Evolutionary conservation across 2,113 vertebrate genomes (phyloP).

Genomic region (Notiomystis cincta): DNA sequence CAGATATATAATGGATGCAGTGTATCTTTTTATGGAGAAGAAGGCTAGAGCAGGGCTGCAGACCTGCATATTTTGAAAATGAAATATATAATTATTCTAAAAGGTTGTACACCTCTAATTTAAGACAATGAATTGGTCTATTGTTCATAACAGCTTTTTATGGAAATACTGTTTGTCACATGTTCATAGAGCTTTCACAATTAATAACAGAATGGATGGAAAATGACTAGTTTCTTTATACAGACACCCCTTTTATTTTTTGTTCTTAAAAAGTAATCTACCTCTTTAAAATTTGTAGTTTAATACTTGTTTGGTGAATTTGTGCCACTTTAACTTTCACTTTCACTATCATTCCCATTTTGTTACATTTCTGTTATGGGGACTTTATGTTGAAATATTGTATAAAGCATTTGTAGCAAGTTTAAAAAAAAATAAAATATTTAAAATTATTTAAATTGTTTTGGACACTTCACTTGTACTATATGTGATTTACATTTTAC

Average conservation of each 20-base stretch:
- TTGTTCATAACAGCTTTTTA: slow-evolving; percentile 11
- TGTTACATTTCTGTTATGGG: slow-evolving; percentile 77
- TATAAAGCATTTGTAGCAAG: slow-evolving; percentile 91
- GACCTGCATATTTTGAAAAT: slow-evolving; percentile 41
- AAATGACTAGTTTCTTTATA: slow-evolving; percentile 59
- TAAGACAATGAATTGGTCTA: slow-evolving; percentile 13
- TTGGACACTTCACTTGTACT: slow-evolving; percentile 83
- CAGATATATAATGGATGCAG: background rate
- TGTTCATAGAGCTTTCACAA: slow-evolving; percentile 12
- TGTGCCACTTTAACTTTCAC: slow-evolving; percentile 77
- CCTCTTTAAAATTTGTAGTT: slow-evolving; percentile 81
- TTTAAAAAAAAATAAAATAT: slow-evolving; percentile 85
- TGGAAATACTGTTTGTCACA: slow-evolving; percentile 10
- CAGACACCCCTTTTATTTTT: slow-evolving; percentile 38
- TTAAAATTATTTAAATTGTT: slow-evolving; percentile 96
- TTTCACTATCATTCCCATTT: slow-evolving; percentile 83
- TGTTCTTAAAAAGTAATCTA: slow-evolving; percentile 81
- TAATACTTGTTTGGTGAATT: slow-evolving; percentile 76
- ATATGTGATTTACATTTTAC: slow-evolving; percentile 84
- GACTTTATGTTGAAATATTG: slow-evolving; percentile 78
- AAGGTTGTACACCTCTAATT: slow-evolving; percentile 29
- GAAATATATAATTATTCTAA: slow-evolving; percentile 17
- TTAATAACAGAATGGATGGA: slow-evolving; percentile 45
- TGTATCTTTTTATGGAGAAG: slow-evolving; percentile 40
- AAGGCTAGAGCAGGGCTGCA: slow-evolving; percentile 25